These are phyloP conservation scores for Drosophila sechellia DNA, from an alignment of 1,140 invertebrate species.

Conservation along the genomic window DNA sequence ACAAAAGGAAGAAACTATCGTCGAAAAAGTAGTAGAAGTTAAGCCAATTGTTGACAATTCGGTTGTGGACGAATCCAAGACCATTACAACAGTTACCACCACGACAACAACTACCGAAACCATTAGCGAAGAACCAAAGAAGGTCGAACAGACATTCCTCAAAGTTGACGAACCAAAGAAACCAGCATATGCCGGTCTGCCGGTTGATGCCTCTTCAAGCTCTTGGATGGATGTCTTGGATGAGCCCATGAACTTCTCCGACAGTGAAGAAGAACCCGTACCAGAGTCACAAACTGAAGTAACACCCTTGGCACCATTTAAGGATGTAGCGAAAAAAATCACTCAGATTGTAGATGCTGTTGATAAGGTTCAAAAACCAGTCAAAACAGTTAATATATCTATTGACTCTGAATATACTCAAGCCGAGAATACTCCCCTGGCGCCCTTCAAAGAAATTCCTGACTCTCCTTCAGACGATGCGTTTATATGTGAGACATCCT, in stretches of 20 bases:
- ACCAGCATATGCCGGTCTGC: conserved; percentile 74
- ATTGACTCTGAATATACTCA: conserved; percentile 7
- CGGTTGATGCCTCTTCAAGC: conserved; percentile 72
- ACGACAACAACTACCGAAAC: conserved; percentile 17
- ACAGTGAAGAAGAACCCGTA: conserved; percentile 81
- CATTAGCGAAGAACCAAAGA: conserved; percentile 12
- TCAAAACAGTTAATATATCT: neutral
- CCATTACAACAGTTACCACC: conserved; percentile 20
- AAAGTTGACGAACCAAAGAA: conserved; percentile 45
- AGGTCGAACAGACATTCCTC: neutral
- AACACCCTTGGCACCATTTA: neutral
- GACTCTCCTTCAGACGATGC: conserved; percentile 15
- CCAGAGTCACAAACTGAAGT: neutral
- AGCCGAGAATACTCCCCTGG: conserved; percentile 6
- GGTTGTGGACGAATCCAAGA: conserved; percentile 11
- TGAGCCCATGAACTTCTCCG: conserved; percentile 85
- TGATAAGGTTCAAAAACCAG: neutral
- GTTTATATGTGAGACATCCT: conserved; percentile 77
- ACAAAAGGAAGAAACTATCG: neutral
- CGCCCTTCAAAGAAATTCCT: conserved; percentile 7
- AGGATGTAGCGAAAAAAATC: too few relatives aligned
- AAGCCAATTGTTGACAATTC: conserved; percentile 1
- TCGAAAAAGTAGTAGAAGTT: neutral
- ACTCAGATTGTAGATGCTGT: neutral
- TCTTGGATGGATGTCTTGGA: conserved; percentile 85